Evolutionary conservation across 1,140 invertebrate genomes (phyloP).

Genomic region (Euglossa dilemma): DNA sequence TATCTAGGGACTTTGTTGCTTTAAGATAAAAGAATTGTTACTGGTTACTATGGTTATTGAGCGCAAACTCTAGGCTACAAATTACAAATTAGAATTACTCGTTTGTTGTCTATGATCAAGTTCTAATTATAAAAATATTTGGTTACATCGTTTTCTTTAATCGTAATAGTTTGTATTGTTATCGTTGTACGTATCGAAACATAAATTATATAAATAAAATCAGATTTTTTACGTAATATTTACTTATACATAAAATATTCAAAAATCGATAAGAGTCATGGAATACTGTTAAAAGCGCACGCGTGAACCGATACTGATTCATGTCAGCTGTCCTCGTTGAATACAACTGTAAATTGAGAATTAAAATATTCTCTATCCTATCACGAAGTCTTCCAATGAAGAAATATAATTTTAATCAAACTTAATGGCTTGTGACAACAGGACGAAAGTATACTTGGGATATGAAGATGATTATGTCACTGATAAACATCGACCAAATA

Average conservation of each 20-base stretch:
- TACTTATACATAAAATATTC: constrained; percentile 33
- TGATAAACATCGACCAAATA: constrained; percentile 84
- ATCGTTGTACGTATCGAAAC: background rate
- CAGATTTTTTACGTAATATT: constrained; percentile 39
- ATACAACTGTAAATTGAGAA: constrained; percentile 29
- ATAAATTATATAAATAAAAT: background rate
- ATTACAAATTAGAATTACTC: constrained; percentile 11
- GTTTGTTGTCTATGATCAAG: background rate
- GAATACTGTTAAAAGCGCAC: constrained; percentile 63
- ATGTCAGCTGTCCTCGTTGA: constrained; percentile 65
- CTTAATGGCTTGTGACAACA: constrained; percentile 80
- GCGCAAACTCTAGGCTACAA: background rate
- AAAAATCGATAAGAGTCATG: constrained; percentile 69
- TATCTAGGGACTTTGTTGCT: constrained; percentile 10
- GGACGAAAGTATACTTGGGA: constrained; percentile 85
- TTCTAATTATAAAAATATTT: background rate
- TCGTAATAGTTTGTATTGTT: background rate
- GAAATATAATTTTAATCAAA: constrained; percentile 50
- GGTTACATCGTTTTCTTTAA: background rate
- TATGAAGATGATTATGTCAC: constrained; percentile 87
- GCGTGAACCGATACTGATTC: constrained; percentile 66
- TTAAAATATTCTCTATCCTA: constrained; percentile 51
- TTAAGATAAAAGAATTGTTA: background rate
- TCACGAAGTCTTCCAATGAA: constrained; percentile 65
- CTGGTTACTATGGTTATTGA: constrained; percentile 5